Base-by-base conservation (phyloP, 2,113 vertebrate species). In the Grallaria varia region DNA sequence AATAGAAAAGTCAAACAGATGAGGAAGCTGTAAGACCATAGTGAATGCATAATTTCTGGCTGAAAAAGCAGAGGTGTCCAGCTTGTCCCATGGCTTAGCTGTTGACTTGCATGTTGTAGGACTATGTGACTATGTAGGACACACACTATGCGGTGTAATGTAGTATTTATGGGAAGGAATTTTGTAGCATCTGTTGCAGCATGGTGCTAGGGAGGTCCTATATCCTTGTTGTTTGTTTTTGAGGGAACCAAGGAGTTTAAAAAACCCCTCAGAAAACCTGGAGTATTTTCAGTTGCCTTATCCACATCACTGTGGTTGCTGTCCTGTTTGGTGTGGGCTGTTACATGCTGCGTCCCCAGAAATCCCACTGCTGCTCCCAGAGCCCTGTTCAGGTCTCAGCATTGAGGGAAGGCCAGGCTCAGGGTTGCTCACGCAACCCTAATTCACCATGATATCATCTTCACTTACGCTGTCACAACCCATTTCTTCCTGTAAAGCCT, bases 371-470 rank as follows among this genome's bases (percentile, higher is more conserved):
- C 55, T 71, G 60, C 71, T 84, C n/a, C 39, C 49, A 63, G 74
- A 76, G 20, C 1, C 1, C 47, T 66, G 20, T 20, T 94, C 40
- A 62, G 25, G n/a, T 90, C 67, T 81, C 14, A 2, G n/a, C 55
- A 56, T 45, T 35, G n/a, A 56, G 60, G 40, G 77, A 90, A 68
- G 68, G 49, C 35, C 60, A 91, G 30, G 39, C 30, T 89, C 64
- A 74, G 56, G 35, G n/a, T 20, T 89, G 52, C 76, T 90, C 64
- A 78, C 31, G 52, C 76, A 94, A 60, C 52, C 60, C 69, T 93
- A 84, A 89, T 94, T 87, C 64, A 56, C 47, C 47, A 13, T 84
- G 85, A 94, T 86, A 59, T 62, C 79, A 80, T 94, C 85, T 66
- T 80, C 76, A 59, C 75, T 83, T 77, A 33, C 3, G 4, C 79